A percentile compares a stretch with the other conserved stretches of the same genome.
Evolutionary conservation across 1,140 invertebrate species (phyloP).

Genomic region (Pomacea maculata): DNA sequence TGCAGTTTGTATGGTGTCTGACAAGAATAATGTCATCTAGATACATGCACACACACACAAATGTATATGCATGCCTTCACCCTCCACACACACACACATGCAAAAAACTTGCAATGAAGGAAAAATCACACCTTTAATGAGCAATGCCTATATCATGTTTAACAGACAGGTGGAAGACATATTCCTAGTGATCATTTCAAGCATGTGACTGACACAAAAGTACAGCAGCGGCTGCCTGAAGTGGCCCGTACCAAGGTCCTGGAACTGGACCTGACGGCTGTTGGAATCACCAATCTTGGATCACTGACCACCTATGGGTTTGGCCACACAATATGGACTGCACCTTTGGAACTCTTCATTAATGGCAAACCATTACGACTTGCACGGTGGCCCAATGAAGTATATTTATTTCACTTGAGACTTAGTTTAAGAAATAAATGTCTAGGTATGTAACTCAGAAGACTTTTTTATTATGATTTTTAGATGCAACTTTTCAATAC

Average conservation of each 20-base stretch:
- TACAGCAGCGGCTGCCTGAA: conserved; percentile 11
- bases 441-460: too few relatives aligned
- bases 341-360: conserved; percentile 40
- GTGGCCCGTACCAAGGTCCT: conserved; percentile 25
- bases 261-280: conserved; percentile 30
- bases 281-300: conserved; percentile 33
- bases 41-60: not conserved
- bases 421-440: not conserved
- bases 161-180: too few relatives aligned
- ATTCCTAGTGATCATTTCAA: too few relatives aligned
- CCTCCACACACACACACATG: not conserved
- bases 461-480: not conserved
- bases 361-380: conserved; percentile 37
- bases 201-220: too few relatives aligned
- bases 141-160: too few relatives aligned
- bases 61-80: too few relatives aligned
- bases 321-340: not conserved
- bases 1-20: not conserved
- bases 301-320: conserved; percentile 30
- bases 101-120: not conserved
- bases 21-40: not conserved
- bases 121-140: not conserved
- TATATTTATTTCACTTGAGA: not conserved
- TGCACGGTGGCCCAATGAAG: conserved; percentile 42
- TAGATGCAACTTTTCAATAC: not conserved